Evolutionary conservation across 92 coral and sea anemone genomes (phyloP).

Genomic region (Heteractis magnifica): DNA sequence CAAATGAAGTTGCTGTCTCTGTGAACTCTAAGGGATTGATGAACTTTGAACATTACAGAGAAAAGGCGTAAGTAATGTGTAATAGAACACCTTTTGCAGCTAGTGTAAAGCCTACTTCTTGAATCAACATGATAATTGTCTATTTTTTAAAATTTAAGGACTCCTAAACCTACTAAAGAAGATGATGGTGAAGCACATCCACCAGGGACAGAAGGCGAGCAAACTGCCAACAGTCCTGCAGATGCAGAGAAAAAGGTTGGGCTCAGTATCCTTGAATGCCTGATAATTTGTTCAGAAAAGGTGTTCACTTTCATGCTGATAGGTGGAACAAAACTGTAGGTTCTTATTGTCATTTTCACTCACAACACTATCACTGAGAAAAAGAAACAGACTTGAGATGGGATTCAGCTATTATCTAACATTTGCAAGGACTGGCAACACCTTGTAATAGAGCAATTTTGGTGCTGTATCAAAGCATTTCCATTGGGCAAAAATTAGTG

Average conservation of each 20-base stretch:
- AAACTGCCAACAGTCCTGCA: conserved; percentile 42
- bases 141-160: neutral
- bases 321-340: too few relatives aligned
- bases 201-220: conserved; percentile 64
- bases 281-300: too few relatives aligned
- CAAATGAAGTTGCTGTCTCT: conserved; percentile 88
- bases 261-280: too few relatives aligned
- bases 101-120: neutral
- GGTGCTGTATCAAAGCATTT: too few relatives aligned
- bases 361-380: too few relatives aligned
- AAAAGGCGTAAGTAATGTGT: conserved; percentile 57
- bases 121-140: neutral
- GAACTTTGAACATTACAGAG: conserved; percentile 97
- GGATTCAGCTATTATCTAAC: too few relatives aligned
- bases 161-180: conserved; percentile 16
- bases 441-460: too few relatives aligned
- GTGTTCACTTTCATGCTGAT: too few relatives aligned
- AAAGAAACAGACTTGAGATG: too few relatives aligned
- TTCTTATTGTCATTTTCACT: too few relatives aligned
- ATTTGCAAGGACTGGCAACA: too few relatives aligned
- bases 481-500: too few relatives aligned
- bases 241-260: conserved; percentile 63
- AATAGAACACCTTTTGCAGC: neutral
- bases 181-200: conserved; percentile 51
- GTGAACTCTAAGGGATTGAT: conserved; percentile 92